These are phyloP conservation scores for Zonitis immaculata DNA, from an alignment of 2,888 invertebrate species.

Conservation along the genomic window DNA sequence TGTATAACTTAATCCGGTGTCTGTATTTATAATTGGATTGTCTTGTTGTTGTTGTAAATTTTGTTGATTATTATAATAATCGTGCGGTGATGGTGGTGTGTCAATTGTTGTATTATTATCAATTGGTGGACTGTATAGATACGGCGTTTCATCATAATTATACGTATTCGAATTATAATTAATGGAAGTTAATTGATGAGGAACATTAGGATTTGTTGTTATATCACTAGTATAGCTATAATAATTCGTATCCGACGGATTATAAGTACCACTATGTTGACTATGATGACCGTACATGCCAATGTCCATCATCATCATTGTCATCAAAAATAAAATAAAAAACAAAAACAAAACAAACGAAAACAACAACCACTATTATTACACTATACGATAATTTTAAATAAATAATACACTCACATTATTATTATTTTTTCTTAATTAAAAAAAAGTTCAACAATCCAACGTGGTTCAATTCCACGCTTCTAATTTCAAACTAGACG, in stretches of 20 bases:
- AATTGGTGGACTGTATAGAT: constrained; percentile 35
- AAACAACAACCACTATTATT: too few species aligned
- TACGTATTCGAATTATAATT: constrained; percentile 46
- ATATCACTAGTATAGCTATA: constrained; percentile 39
- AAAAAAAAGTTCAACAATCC: too few species aligned
- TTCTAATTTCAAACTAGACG: too few species aligned
- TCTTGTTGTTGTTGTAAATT: constrained; percentile 48
- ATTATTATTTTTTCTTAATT: neutral
- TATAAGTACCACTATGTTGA: constrained; percentile 49
- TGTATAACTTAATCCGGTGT: constrained; percentile 84
- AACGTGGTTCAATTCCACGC: too few species aligned
- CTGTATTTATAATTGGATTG: constrained; percentile 69
- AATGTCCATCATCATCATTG: constrained; percentile 78
- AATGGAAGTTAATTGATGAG: constrained; percentile 44
- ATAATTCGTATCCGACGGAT: constrained; percentile 42
- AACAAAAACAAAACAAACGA: neutral
- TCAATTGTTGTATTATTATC: constrained; percentile 47
- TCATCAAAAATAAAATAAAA: constrained; percentile 19
- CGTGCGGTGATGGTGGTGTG: constrained; percentile 46
- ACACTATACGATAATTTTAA: too few species aligned
- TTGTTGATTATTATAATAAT: constrained; percentile 50
- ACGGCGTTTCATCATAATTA: constrained; percentile 44
- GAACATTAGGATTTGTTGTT: constrained; percentile 36
- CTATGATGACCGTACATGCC: constrained; percentile 64
- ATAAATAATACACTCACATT: neutral